A percentile compares a stretch with the other conserved stretches of the same genome.
Evolutionary conservation across 2,888 invertebrate genomes (phyloP).

Genomic region (Synanthedon andrenaeformis): DNA sequence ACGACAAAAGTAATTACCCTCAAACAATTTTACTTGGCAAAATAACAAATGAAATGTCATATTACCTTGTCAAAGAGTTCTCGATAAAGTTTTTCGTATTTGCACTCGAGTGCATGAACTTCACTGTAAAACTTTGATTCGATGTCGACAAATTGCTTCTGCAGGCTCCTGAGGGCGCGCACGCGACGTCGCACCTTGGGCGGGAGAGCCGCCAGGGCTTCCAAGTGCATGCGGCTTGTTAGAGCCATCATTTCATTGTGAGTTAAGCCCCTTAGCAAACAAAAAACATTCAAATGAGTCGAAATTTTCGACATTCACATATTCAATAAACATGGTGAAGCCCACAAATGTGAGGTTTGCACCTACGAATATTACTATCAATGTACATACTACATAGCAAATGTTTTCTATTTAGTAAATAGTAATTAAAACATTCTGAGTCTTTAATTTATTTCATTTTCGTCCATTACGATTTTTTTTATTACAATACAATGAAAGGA

Average conservation of each 20-base stretch:
- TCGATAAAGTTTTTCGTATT: conserved; percentile 84
- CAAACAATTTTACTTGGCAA: background rate
- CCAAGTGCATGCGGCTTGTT: conserved; percentile 69
- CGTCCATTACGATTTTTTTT: too few relatives aligned
- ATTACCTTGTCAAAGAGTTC: conserved; percentile 82
- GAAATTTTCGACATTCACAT: too few relatives aligned
- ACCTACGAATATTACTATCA: too few relatives aligned
- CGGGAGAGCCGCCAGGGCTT: conserved; percentile 75
- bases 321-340: too few relatives aligned
- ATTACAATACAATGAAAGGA: too few relatives aligned
- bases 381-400: too few relatives aligned
- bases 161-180: conserved; percentile 87
- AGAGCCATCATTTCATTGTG: conserved; percentile 72
- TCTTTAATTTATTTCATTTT: too few relatives aligned
- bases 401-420: too few relatives aligned
- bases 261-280: conserved; percentile 38
- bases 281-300: background rate
- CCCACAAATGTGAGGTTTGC: too few relatives aligned
- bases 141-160: conserved; percentile 84
- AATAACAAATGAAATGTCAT: background rate
- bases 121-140: conserved; percentile 95
- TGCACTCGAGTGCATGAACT: conserved; percentile 92
- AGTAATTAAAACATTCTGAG: too few relatives aligned
- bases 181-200: conserved; percentile 83
- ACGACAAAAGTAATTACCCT: too few relatives aligned